Conservation (phyloP, 2,888 invertebrate species). For the Andrena hattorfiana region DNA sequence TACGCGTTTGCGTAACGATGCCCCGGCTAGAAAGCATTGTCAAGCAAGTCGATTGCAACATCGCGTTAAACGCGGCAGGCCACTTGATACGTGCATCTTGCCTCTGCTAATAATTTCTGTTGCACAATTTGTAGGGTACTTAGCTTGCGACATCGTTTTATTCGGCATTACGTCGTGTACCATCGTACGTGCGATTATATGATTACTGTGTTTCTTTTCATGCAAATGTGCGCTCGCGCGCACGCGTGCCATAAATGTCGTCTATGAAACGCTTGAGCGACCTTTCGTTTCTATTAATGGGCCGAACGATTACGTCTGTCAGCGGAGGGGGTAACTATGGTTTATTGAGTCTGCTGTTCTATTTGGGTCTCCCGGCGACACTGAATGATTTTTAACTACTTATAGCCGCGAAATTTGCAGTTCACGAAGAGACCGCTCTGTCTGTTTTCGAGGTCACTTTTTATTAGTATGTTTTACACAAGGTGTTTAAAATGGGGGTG, state of each 20-base stretch:
- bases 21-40: slow-evolving; percentile 42
- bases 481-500: no score
- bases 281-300: slow-evolving; percentile 1
- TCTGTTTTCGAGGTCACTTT: not conserved
- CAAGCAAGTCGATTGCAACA: slow-evolving; percentile 45
- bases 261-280: not conserved
- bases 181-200: slow-evolving; percentile 14
- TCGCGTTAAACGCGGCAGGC: slow-evolving; percentile 12
- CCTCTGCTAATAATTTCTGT: slow-evolving; percentile 45
- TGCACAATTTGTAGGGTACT: slow-evolving; percentile 42
- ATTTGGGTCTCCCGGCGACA: not conserved
- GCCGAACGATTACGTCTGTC: not conserved
- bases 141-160: slow-evolving; percentile 29
- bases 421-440: not conserved
- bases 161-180: slow-evolving; percentile 22
- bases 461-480: no score
- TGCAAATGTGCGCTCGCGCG: slow-evolving; percentile 24
- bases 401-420: not conserved
- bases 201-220: slow-evolving; percentile 30
- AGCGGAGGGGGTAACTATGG: not conserved
- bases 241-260: not conserved
- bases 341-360: not conserved
- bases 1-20: slow-evolving; percentile 30
- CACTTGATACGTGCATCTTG: slow-evolving; percentile 35
- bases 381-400: not conserved